Evolutionary conservation across 2,797 vertebrate species (phyloP), one percentile per base, ranked within the genome.

Genomic region (Galaxias olidus): DNA sequence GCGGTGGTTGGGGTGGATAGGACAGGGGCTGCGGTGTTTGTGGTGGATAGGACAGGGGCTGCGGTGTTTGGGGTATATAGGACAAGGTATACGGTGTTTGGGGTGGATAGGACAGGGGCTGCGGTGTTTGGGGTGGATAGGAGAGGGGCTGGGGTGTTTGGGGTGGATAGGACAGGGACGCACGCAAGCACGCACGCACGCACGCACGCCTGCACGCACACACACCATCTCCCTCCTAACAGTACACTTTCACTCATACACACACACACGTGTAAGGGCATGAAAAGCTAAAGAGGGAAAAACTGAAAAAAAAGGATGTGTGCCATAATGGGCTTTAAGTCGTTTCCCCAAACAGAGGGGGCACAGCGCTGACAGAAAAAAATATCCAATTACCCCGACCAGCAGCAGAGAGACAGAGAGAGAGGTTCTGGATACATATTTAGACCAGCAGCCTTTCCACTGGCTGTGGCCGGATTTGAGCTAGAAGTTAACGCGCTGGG

Each of bases 371-470:
- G n/a, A n/a, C n/a, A 30, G 30, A 30, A 2, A 30, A 30, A 30
- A 30, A 68, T 79, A 74, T 61, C 42, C 56, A 15, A 17, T 61
- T 71, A 47, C 54, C 59, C 63, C n/a, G 84, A 76, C 86, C 86
- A 73, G 71, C n/a, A 85, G 83, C 77, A 68, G 76, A 82, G 86
- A 80, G 78, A 83, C 84, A 78, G 84, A 57, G 81, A 68, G 64
- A 74, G 75, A 75, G 62, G 61, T 59, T 69, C 9, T 76, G 30
- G 30, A 30, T 30, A 30, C 48, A 30, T 30, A 30, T 30, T 30
- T 30, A 30, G 30, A 30, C 30, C 6, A 30, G 30, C 30, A 6
- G 30, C 30, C 6, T 30, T 2, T 30, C 6, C 30, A 2, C 30
- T 30, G 30, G 30, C 30, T 30, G 30, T 30, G 30, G 30, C 30